Evolutionary conservation across 2,888 invertebrate species (phyloP).

Genomic region (Dicycla oo): DNA sequence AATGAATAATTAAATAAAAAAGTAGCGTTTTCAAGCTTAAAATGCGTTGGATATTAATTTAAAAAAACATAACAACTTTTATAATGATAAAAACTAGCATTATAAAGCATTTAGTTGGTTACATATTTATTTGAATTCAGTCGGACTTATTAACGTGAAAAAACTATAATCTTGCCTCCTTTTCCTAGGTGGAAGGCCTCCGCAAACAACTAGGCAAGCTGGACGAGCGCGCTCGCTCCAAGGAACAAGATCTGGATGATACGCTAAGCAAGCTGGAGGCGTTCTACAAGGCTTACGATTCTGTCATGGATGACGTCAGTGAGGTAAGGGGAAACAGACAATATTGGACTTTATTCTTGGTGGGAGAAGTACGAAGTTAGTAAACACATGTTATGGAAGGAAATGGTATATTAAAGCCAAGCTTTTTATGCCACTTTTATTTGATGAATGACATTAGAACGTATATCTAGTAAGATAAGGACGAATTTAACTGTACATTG

Average conservation of each 20-base stretch:
- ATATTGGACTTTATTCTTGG: background rate
- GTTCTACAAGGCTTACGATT: conserved; percentile 95
- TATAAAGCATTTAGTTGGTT: background rate
- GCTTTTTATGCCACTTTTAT: background rate
- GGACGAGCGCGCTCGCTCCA: conserved; percentile 94
- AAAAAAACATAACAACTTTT: background rate
- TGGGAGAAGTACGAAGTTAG: fast-evolving
- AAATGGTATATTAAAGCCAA: background rate
- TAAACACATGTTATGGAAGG: background rate
- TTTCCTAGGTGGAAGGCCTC: conserved; percentile 91
- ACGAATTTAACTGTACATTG: background rate
- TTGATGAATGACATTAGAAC: background rate
- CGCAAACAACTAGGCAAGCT: conserved; percentile 95
- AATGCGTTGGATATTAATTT: background rate
- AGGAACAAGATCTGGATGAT: conserved; percentile 95
- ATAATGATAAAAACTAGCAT: background rate
- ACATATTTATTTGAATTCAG: too few species aligned
- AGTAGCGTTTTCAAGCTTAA: too few species aligned
- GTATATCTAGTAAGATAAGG: background rate
- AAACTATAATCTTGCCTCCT: background rate
- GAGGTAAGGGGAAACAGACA: conserved; percentile 85
- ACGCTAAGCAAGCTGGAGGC: conserved; percentile 95
- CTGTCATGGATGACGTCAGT: conserved; percentile 94
- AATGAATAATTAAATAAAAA: too few species aligned
- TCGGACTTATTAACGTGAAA: too few species aligned